Evolutionary conservation across 2,888 invertebrate species (phyloP).

Genomic region (Dryobotodes eremita): DNA sequence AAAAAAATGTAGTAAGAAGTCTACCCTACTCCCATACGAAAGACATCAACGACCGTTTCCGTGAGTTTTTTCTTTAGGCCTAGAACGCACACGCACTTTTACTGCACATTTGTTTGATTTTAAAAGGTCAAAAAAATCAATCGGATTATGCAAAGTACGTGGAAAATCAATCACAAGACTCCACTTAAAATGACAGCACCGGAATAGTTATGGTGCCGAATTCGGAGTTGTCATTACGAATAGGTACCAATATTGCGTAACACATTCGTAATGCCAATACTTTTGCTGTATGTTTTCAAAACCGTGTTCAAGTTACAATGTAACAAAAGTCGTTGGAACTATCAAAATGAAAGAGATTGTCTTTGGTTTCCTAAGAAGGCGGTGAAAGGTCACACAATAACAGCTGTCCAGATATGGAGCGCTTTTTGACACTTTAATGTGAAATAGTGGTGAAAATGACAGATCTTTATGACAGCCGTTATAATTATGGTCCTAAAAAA

Average conservation of each 20-base stretch:
- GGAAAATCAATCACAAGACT: neutral
- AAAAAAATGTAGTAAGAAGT: no score
- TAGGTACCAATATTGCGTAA: neutral
- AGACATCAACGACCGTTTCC: slow-evolving; percentile 36
- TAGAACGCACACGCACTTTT: neutral
- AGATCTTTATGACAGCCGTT: no score
- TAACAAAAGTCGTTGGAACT: neutral
- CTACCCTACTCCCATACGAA: slow-evolving; percentile 1
- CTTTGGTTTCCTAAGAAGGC: no score
- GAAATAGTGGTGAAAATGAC: neutral
- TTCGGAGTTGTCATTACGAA: no score
- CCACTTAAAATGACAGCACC: neutral
- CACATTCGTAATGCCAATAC: neutral
- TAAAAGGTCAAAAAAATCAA: no score
- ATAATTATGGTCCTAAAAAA: neutral
- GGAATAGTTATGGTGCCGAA: no score
- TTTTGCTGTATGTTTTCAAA: neutral
- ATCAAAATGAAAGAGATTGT: no score
- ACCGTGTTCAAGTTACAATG: no score
- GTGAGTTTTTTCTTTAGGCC: slow-evolving; percentile 28
- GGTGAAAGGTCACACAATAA: no score
- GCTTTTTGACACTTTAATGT: neutral
- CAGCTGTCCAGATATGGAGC: no score
- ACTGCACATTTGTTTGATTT: neutral
- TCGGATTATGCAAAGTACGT: neutral